These are phyloP conservation scores for Paedocypris sp. DNA, from an alignment of 2,113 vertebrate species.

Conservation along the genomic window DNA sequence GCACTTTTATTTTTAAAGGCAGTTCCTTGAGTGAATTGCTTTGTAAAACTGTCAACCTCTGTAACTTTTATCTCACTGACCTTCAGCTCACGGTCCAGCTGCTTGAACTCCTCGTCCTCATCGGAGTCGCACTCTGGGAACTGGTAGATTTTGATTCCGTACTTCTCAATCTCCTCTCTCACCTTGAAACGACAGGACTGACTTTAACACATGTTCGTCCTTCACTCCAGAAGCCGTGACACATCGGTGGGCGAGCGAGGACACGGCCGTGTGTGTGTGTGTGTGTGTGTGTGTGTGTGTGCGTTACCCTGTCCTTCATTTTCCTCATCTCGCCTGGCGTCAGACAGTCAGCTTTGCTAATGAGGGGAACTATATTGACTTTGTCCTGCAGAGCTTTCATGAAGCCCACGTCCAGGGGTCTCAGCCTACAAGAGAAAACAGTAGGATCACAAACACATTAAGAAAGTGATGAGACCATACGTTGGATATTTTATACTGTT, in stretches of 20 bases:
- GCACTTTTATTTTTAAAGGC: too few relatives aligned
- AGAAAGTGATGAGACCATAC: too few relatives aligned
- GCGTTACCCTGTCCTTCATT: slow-evolving; percentile 77
- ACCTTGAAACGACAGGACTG: slow-evolving; percentile 36
- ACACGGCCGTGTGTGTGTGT: not conserved
- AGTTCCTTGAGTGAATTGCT: too few relatives aligned
- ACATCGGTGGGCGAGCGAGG: not conserved
- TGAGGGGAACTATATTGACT: slow-evolving; percentile 84
- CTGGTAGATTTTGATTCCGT: slow-evolving; percentile 57
- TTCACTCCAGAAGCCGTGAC: not conserved
- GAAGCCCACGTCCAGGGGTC: slow-evolving; percentile 83
- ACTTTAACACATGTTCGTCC: not conserved
- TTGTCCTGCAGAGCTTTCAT: slow-evolving; percentile 89
- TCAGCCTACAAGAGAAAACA: slow-evolving; percentile 62
- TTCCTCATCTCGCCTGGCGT: slow-evolving; percentile 77
- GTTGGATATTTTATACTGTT: too few relatives aligned
- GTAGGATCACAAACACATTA: too few relatives aligned
- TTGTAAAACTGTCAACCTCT: too few relatives aligned
- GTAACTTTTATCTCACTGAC: slow-evolving; percentile 22
- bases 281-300: not conserved
- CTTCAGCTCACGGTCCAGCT: slow-evolving; percentile 55
- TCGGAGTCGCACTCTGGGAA: slow-evolving; percentile 57
- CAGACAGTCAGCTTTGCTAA: slow-evolving; percentile 84
- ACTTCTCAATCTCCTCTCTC: slow-evolving; percentile 54
- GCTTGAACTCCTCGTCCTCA: slow-evolving; percentile 56